phyloP scores from a whole-genome alignment of 2,797 vertebrate genomes.

The Ceryle rudis region DNA sequence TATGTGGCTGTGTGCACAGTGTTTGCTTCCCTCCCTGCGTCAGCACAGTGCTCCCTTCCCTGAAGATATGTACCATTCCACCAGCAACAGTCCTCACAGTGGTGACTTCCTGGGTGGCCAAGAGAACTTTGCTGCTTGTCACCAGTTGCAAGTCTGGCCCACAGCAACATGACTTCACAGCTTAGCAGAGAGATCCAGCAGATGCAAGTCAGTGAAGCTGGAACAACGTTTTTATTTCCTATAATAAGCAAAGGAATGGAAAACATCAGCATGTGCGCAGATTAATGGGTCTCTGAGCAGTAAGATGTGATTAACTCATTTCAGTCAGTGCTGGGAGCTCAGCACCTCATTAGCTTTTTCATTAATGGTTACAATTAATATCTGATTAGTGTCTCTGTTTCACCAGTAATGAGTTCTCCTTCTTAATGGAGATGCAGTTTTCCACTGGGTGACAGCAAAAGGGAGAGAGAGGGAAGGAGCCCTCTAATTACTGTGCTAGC shows the following conservation, averaged over 20 bases:
- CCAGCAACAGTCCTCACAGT: not conserved
- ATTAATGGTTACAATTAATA: slow-evolving; percentile 47
- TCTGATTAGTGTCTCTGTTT: slow-evolving; percentile 35
- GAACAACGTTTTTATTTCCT: slow-evolving; percentile 16
- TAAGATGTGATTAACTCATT: slow-evolving; percentile 55
- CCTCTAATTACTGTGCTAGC: not conserved
- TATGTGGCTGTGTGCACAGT: not conserved
- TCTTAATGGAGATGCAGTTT: not conserved
- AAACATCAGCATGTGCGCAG: not conserved
- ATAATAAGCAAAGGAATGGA: not conserved
- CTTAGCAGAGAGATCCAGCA: not conserved
- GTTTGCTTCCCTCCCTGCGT: not conserved
- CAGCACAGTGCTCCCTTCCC: accelerated
- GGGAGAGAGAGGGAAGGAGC: not conserved
- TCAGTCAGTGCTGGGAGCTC: not conserved
- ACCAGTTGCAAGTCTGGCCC: not conserved
- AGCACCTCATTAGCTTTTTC: slow-evolving; percentile 53
- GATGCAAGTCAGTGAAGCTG: not conserved
- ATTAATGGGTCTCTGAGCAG: slow-evolving; percentile 16
- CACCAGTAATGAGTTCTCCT: slow-evolving; percentile 8
- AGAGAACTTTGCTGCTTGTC: not conserved
- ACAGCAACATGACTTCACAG: not conserved
- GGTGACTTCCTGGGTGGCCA: not conserved
- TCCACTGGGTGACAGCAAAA: not conserved
- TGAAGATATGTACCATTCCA: not conserved